Evolutionary conservation across 2,888 invertebrate genomes (phyloP).

Genomic region (Trachelus stipa): DNA sequence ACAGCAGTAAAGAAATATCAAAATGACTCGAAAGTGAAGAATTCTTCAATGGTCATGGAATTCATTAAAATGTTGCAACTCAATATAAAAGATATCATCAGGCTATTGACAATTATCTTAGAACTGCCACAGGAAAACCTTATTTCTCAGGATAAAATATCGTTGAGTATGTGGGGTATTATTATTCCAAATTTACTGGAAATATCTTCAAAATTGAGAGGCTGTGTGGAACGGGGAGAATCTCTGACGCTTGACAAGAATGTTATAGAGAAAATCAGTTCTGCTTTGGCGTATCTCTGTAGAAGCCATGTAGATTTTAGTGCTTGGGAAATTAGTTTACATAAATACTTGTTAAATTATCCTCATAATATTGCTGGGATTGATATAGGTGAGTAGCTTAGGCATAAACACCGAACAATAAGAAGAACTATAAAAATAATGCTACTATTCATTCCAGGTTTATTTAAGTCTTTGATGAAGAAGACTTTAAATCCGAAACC

Average conservation of each 20-base stretch:
- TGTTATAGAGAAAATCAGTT: slow-evolving; percentile 42
- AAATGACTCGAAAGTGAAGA: slow-evolving; percentile 63
- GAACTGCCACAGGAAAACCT: slow-evolving; percentile 60
- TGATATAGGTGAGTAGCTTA: slow-evolving; percentile 68
- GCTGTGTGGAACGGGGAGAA: neutral
- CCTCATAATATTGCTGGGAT: slow-evolving; percentile 72
- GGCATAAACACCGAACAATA: neutral
- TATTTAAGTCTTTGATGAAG: slow-evolving; percentile 41
- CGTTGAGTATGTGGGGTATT: slow-evolving; percentile 70
- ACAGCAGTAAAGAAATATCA: slow-evolving; percentile 68
- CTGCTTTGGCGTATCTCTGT: slow-evolving; percentile 30
- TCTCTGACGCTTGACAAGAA: slow-evolving; percentile 33
- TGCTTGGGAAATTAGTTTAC: slow-evolving; percentile 70
- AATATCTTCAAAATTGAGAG: slow-evolving; percentile 66
- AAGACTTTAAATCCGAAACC: slow-evolving; percentile 58
- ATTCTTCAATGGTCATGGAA: slow-evolving; percentile 63
- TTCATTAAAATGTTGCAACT: slow-evolving; percentile 66
- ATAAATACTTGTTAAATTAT: slow-evolving; percentile 72
- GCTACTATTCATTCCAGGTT: slow-evolving; percentile 35
- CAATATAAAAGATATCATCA: slow-evolving; percentile 63
- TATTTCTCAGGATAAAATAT: slow-evolving; percentile 65
- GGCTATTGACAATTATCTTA: slow-evolving; percentile 67
- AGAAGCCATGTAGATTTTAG: slow-evolving; percentile 55
- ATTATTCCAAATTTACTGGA: slow-evolving; percentile 72
- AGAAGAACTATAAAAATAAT: too few species aligned